Evolutionary conservation across 2,113 vertebrate genomes (phyloP), one percentile per base, ranked within the genome.

Genomic region (Oryzias curvinotus): DNA sequence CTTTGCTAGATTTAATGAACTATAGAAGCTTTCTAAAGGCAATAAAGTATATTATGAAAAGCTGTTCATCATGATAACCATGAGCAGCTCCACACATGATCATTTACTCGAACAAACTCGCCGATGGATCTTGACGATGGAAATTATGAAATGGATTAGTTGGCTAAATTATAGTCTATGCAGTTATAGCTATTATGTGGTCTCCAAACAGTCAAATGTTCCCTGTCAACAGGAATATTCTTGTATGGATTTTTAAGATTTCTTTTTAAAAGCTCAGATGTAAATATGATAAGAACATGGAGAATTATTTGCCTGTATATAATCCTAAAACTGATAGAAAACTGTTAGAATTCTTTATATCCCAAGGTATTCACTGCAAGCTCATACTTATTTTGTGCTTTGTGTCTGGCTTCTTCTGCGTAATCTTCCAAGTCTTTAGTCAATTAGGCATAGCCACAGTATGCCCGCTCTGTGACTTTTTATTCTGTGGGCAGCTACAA

Each of bases 391-490:
- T 57, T 70, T 21, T 45, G 61, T 36, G 41, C 49, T 46, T 51
- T 69, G 51, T 51, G 18, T 60, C 69, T 50, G 30, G 26, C 53
- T 70, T 63, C 14, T 44, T 48, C 75, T 15, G 14, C 52, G 57
- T 74, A 78, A 84, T 77, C 73, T 81, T 70, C 59, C 69, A 58
- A 41, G 44, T 57, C 73, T 57, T 42, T 70, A 56, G 60, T 77
- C 77, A 77, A 68, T 73, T 74, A 78, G 47, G 50, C 68, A 78
- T 68, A 65, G 67, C 63, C 71, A 23, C 21, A 52, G 74, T 77
- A 71, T 53, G 18, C 61, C 52, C 49, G 70, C 49, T 62, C 57
- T 58, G 12, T 57, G 64, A 46, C 65, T 63, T 72, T 65, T 72
- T 74, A 65, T 77, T 73, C 59, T 45, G 23, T 80, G 65, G 69